Evolutionary conservation across 2,797 vertebrate species (phyloP).

Genomic region (Thaleichthys pacificus): DNA sequence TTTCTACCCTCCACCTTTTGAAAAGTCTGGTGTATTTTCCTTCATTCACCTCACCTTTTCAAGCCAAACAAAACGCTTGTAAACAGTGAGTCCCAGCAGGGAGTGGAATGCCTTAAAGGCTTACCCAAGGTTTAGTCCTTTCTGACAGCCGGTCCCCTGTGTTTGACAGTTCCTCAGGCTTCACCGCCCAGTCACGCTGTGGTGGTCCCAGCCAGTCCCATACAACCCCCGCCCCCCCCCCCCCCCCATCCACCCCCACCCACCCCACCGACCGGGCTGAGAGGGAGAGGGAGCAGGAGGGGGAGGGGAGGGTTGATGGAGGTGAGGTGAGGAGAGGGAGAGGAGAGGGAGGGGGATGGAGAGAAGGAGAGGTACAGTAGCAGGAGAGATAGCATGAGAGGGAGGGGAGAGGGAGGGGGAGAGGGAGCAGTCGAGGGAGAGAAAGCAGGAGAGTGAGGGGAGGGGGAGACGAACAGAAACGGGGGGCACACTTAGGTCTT

Average conservation of each 20-base stretch:
- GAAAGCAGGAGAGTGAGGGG: neutral
- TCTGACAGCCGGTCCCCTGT: conserved; percentile 71
- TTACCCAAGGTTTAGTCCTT: conserved; percentile 64
- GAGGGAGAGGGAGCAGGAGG: no score
- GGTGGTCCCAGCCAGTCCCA: conserved; percentile 65
- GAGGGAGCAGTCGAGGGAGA: neutral
- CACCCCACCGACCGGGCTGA: no score
- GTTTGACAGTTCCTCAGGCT: conserved; percentile 71
- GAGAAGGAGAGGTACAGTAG: conserved; percentile 37
- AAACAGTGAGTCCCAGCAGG: conserved; percentile 73
- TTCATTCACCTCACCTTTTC: conserved; percentile 74
- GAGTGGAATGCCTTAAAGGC: conserved; percentile 73
- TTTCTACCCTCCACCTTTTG: no score
- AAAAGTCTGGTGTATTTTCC: conserved; percentile 20
- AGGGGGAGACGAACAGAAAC: conserved; percentile 18
- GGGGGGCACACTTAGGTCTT: conserved; percentile 47
- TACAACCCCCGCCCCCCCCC: conserved; percentile 40
- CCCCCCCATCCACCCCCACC: no score
- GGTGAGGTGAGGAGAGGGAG: conserved; percentile 18
- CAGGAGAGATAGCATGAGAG: neutral
- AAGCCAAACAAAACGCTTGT: conserved; percentile 74
- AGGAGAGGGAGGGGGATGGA: conserved; percentile 12
- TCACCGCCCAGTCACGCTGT: conserved; percentile 54
- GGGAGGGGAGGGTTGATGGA: no score
- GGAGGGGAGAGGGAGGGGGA: conserved; percentile 25